These are phyloP conservation scores for Corella eumyota DNA, from an alignment of 23 tunicate species.

Conservation along the genomic window DNA sequence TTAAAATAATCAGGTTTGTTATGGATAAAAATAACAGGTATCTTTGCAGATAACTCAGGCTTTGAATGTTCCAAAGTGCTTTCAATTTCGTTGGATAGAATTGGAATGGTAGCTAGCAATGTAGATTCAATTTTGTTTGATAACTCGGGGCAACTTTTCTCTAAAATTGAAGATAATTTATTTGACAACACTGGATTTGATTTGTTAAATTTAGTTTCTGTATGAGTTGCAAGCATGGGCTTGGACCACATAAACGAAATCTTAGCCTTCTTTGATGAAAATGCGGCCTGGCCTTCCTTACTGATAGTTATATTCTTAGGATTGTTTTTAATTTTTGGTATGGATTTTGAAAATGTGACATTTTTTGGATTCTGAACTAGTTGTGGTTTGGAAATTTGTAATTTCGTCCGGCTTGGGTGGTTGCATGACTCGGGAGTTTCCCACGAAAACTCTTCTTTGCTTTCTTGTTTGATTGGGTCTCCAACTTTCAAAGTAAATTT, in stretches of 20 bases:
- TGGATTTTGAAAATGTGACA: constrained; percentile 4
- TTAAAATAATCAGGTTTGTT: constrained; percentile 7
- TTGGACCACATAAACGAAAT: constrained; percentile 5
- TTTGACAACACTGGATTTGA: constrained; percentile 9
- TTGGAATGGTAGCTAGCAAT: constrained; percentile 10
- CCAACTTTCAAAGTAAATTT: constrained; percentile 4
- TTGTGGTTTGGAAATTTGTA: constrained; percentile 16
- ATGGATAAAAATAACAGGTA: constrained; percentile 9
- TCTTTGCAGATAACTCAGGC: no score
- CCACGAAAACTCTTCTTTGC: not conserved
- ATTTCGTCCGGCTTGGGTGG: constrained; percentile 3
- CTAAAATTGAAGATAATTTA: constrained; percentile 9
- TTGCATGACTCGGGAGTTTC: constrained; percentile 4
- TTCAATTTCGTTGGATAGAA: not conserved
- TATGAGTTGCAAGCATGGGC: constrained; percentile 11
- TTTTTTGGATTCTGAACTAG: constrained; percentile 6
- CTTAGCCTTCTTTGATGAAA: constrained; percentile 8
- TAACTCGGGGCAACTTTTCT: constrained; percentile 13
- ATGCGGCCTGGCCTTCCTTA: constrained; percentile 16
- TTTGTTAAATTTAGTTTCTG: not conserved
- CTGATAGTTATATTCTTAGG: constrained; percentile 9
- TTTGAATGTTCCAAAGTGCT: no score
- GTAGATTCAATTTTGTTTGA: constrained; percentile 2
- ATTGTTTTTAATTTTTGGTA: constrained; percentile 12
- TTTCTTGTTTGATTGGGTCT: constrained; percentile 3